These are phyloP conservation scores for Heliconius aoede DNA, from an alignment of 2,888 invertebrate species.

Conservation along the genomic window DNA sequence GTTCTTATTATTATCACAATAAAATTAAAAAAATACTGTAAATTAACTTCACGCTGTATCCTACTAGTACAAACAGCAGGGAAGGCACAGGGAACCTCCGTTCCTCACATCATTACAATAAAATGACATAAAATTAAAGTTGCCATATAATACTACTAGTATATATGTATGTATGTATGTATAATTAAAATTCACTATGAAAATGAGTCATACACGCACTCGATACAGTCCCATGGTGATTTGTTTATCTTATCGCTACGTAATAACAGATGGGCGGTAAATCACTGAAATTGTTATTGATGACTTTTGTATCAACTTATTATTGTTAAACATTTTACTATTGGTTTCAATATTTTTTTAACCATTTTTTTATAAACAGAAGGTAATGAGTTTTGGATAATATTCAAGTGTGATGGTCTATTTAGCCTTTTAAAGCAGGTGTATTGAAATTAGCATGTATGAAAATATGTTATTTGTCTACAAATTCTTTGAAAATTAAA, in stretches of 20 bases:
- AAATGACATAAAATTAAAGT: too few species aligned
- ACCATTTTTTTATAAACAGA: neutral
- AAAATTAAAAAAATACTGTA: too few species aligned
- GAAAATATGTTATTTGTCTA: too few species aligned
- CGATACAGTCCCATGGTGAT: conserved; percentile 37
- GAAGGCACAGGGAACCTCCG: too few species aligned
- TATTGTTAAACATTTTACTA: conserved; percentile 18
- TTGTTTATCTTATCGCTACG: conserved; percentile 44
- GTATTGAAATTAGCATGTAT: too few species aligned
- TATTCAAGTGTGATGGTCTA: neutral
- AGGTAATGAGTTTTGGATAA: neutral
- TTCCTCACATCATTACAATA: too few species aligned
- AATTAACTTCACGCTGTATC: too few species aligned
- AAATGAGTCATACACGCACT: conserved; percentile 20
- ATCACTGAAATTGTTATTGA: conserved; percentile 45
- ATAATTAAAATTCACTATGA: conserved; percentile 25
- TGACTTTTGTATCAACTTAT: conserved; percentile 26
- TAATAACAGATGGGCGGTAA: conserved; percentile 45
- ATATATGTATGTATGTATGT: neutral
- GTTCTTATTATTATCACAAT: too few species aligned
- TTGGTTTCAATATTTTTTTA: neutral
- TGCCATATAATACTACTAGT: neutral
- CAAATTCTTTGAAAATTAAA: too few species aligned
- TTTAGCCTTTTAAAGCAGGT: neutral
- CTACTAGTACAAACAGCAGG: too few species aligned